Evolutionary conservation across 2,888 invertebrate genomes (phyloP).

Genomic region (Calliscelio sp.): DNA sequence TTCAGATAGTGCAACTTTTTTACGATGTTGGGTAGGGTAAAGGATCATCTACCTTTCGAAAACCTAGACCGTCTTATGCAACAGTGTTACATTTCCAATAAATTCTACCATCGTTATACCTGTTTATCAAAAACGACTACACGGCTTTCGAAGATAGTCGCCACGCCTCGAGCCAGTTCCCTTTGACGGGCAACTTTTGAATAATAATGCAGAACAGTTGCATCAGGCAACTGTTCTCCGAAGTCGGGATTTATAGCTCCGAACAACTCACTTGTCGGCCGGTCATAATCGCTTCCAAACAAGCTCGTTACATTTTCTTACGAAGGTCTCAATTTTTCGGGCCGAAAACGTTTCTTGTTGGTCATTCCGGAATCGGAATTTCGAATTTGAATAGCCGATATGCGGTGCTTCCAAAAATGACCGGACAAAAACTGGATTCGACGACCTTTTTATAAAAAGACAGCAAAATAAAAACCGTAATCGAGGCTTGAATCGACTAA

Average conservation of each 20-base stretch:
- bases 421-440: not conserved
- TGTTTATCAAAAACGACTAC: conserved; percentile 44
- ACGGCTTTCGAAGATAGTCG: conserved; percentile 37
- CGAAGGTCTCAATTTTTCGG: not conserved
- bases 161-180: conserved; percentile 41
- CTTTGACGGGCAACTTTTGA: conserved; percentile 48
- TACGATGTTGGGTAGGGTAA: conserved; percentile 12
- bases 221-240: conserved; percentile 33
- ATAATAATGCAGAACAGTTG: conserved; percentile 63
- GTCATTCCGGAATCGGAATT: conserved; percentile 2
- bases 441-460: not conserved
- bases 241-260: conserved; percentile 27
- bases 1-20: conserved; percentile 49
- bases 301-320: not conserved
- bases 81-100: conserved; percentile 59
- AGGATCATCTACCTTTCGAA: conserved; percentile 25
- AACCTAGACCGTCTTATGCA: conserved; percentile 41
- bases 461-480: conserved; percentile 14
- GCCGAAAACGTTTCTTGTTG: no score
- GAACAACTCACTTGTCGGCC: not conserved
- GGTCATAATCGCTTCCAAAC: conserved; percentile 9
- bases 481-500: not conserved
- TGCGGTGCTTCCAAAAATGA: conserved; percentile 24
- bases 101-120: conserved; percentile 52
- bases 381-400: conserved; percentile 9